Percentiles rank a stretch among this genome's conserved stretches.
Evolutionary conservation across 2,888 invertebrate species (phyloP).

Genomic region (Ichneumon xanthorius): DNA sequence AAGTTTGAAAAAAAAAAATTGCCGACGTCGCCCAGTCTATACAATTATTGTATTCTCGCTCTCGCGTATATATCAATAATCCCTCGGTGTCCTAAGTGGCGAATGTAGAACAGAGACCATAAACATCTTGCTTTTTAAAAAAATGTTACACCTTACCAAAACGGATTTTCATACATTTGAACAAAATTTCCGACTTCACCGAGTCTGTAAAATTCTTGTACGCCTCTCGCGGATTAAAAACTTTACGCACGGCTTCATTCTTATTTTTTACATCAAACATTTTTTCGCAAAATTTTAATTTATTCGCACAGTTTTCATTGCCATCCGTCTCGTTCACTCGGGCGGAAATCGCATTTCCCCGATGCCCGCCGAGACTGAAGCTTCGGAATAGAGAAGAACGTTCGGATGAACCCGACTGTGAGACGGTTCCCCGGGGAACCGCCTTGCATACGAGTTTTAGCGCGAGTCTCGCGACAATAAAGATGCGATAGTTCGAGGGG

Average conservation of each 20-base stretch:
- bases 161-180: too few relatives aligned
- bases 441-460: background rate
- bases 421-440: conserved; percentile 20
- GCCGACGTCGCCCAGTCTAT: too few relatives aligned
- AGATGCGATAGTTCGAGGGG: conserved; percentile 6
- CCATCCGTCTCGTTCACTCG: conserved; percentile 16
- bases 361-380: background rate
- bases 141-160: too few relatives aligned
- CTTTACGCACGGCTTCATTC: background rate
- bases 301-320: background rate
- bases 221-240: background rate
- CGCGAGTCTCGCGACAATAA: conserved; percentile 27
- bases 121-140: too few relatives aligned
- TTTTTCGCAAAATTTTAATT: conserved; percentile 9
- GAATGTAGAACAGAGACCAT: too few relatives aligned
- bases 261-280: background rate
- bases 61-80: too few relatives aligned
- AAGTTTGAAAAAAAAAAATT: too few relatives aligned
- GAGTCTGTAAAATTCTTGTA: too few relatives aligned
- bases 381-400: background rate
- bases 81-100: too few relatives aligned
- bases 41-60: too few relatives aligned
- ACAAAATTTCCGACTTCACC: too few relatives aligned
- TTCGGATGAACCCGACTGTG: conserved; percentile 8
- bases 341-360: conserved; percentile 42